Base-by-base conservation (phyloP, 2,113 vertebrate genomes). In the Nesoenas mayeri region DNA sequence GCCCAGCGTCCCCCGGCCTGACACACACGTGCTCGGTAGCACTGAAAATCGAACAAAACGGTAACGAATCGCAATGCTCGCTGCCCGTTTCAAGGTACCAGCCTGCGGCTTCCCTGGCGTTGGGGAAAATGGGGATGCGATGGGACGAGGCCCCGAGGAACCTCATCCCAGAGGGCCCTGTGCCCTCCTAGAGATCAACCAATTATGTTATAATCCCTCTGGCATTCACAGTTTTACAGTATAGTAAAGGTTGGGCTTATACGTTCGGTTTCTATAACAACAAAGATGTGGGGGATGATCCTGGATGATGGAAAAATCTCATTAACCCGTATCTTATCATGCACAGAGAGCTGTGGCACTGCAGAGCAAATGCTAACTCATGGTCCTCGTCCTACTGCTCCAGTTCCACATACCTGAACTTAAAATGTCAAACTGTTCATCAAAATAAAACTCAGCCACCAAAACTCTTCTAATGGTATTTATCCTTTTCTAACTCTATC, bases 271-370 rank as follows among this genome's bases (percentile, higher is more conserved):
- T 54, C 48, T 72, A 22, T 48, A 42, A 44, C 28, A 56, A 19
- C 48, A 87, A 65, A 80, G 57, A n/a, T 3, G 36, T 58, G 17
- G 44, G 75, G 60, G n/a, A 51, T 12, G 47, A 65, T 69, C 42
- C 44, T 25, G 42, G 61, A 17, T 10, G 38, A 18, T 18, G 34
- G 58, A 16, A 53, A 36, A 69, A 12, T 21, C 31, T 15, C 4
- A 0, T 34, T 77, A 18, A 7, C 18, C 5, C 0, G 0, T 14
- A 2, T 53, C 67, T 80, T 57, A 10, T 17, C 9, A 1, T 1
- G 4, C 26, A 15, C 26, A 15, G 50, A 73, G 14, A 4, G 36
- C 36, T 25, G 31, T 15, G 71, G 19, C 13, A 2, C 5, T 12
- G 51, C 6, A 5, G 31, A 73, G 48, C 48, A 16, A 88, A 29